Conservation (phyloP, 1,140 invertebrate species). For the Brachionus koreanus region DNA sequence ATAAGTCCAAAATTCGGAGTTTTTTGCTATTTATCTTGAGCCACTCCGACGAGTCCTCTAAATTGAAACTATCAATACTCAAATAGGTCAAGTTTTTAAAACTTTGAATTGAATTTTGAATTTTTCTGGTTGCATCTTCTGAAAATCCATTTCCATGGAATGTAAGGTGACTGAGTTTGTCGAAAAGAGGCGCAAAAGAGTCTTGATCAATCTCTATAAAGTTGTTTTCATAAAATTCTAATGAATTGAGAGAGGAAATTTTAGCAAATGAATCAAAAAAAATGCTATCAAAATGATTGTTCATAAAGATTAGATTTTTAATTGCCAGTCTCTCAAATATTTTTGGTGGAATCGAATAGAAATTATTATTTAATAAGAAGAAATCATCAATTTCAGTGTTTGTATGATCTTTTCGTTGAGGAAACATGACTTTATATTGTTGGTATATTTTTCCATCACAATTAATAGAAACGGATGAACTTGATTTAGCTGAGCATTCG, state of each 20-base stretch:
- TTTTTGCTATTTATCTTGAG: neutral
- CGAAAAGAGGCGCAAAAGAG: neutral
- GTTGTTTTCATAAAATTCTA: constrained; percentile 1
- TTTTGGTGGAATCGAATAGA: neutral
- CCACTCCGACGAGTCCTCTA: neutral
- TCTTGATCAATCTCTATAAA: constrained; percentile 9
- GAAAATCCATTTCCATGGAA: neutral
- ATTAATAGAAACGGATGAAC: neutral
- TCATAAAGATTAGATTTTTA: neutral
- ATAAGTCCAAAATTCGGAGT: neutral
- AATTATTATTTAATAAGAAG: neutral
- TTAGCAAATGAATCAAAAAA: neutral
- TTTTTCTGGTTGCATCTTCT: neutral
- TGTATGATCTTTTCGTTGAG: neutral
- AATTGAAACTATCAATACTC: neutral
- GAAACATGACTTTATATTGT: neutral
- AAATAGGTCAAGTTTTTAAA: neutral
- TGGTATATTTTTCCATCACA: neutral
- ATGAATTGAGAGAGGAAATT: neutral
- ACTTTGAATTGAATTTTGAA: neutral
- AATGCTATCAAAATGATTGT: neutral
- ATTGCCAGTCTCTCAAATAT: neutral
- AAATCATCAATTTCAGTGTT: neutral
- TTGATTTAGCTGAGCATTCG: neutral
- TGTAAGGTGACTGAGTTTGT: neutral